Evolutionary conservation across 1,140 invertebrate species (phyloP).

Genomic region (Drosophila subobscura): DNA sequence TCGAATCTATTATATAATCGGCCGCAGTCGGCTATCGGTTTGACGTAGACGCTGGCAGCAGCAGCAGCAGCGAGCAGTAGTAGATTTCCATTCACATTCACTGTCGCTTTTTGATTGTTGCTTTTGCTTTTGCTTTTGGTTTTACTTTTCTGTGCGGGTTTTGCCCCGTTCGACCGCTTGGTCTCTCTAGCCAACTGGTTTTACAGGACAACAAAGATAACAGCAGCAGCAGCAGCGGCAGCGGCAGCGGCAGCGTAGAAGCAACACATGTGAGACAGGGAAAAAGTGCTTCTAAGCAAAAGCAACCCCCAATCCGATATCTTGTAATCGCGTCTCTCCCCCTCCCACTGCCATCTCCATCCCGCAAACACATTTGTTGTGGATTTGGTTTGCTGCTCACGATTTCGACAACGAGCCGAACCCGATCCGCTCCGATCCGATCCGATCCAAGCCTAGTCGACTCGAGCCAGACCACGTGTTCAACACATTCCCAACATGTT

Average conservation of each 20-base stretch:
- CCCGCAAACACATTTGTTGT: not conserved
- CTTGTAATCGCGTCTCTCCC: not conserved
- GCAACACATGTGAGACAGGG: constrained; percentile 4
- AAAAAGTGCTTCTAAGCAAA: constrained; percentile 24
- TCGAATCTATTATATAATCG: constrained; percentile 79
- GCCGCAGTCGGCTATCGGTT: constrained; percentile 48
- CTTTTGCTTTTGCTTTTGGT: constrained; percentile 23
- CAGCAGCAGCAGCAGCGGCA: constrained; percentile 1
- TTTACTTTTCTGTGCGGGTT: constrained; percentile 43
- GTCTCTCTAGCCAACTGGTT: constrained; percentile 44
- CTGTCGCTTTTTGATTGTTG: constrained; percentile 76
- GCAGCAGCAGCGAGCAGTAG: constrained; percentile 37
- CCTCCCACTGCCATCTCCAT: not conserved
- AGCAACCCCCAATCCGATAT: constrained; percentile 1
- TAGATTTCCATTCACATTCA: constrained; percentile 81
- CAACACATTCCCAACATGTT: constrained; percentile 76
- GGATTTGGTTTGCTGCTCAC: constrained; percentile 18
- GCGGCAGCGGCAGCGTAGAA: not conserved
- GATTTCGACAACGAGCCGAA: constrained; percentile 1
- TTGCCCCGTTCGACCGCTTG: constrained; percentile 11
- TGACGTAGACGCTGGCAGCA: constrained; percentile 25
- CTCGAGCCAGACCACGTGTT: constrained; percentile 61
- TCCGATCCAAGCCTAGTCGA: not conserved
- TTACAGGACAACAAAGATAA: constrained; percentile 53
- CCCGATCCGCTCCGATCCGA: not conserved